A percentile compares a stretch with the other conserved stretches of the same genome.
These are phyloP conservation scores for Isurus oxyrinchus DNA, from an alignment of 2,113 vertebrate species.

Conservation along the genomic window DNA sequence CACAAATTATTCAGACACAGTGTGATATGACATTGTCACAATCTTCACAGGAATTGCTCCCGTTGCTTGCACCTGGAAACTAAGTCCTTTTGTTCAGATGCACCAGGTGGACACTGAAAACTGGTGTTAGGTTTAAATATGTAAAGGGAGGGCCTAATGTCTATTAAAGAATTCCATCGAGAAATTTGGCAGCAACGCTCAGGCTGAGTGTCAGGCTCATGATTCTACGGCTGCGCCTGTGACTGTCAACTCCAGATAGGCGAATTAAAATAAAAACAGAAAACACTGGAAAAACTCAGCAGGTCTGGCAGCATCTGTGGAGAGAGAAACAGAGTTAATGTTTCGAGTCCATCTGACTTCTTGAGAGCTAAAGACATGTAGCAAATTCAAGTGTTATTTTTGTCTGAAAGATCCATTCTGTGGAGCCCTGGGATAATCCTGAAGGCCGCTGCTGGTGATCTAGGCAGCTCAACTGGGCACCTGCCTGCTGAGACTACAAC, in stretches of 20 bases:
- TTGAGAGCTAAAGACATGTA: too few relatives aligned
- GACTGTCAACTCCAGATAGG: background rate
- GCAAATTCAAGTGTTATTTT: background rate
- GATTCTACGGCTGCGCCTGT: background rate
- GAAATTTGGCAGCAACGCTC: background rate
- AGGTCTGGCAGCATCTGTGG: too few relatives aligned
- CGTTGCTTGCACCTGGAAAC: background rate
- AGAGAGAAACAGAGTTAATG: too few relatives aligned
- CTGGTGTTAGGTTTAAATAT: background rate
- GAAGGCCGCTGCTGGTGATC: background rate
- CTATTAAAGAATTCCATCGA: background rate
- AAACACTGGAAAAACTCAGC: too few relatives aligned
- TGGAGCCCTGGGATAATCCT: background rate
- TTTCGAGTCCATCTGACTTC: too few relatives aligned
- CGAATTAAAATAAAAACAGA: background rate
- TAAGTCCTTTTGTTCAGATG: background rate
- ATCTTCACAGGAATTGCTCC: background rate
- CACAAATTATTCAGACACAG: background rate
- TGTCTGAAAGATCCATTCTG: background rate
- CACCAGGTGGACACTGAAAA: too few relatives aligned
- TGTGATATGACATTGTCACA: background rate
- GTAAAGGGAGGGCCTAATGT: background rate
- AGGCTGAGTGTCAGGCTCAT: background rate
- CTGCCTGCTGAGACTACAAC: background rate
- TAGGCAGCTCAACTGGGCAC: background rate